A percentile compares a stretch with the other conserved stretches of the same genome.
These are phyloP conservation scores for Peromyscus polionotus DNA, from an alignment of 2,113 vertebrate species.

Conservation along the genomic window DNA sequence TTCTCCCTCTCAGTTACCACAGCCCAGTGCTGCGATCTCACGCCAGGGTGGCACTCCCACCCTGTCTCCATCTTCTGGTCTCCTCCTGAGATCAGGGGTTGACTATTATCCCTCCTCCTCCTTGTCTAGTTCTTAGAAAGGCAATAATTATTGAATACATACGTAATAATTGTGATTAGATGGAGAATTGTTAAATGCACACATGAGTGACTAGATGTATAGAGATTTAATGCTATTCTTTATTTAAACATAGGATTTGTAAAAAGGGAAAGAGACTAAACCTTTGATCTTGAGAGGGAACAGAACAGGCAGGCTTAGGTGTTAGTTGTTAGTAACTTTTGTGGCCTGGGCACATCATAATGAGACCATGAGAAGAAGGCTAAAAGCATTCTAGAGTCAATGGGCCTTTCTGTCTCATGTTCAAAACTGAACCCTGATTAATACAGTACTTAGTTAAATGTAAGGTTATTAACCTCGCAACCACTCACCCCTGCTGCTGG, in stretches of 20 bases:
- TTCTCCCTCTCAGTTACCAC: neutral
- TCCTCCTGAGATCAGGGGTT: neutral
- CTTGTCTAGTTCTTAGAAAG: neutral
- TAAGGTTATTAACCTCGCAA: fast-evolving
- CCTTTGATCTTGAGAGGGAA: neutral
- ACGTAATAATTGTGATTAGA: neutral
- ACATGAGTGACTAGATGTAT: neutral
- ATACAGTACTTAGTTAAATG: neutral
- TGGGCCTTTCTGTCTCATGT: neutral
- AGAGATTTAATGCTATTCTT: neutral
- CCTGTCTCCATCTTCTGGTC: neutral
- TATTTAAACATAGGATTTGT: neutral
- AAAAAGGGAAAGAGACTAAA: neutral
- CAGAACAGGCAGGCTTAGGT: neutral
- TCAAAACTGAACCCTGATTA: neutral
- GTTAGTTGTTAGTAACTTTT: no score
- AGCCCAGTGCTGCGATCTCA: neutral
- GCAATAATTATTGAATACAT: neutral
- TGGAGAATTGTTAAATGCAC: neutral
- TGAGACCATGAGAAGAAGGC: neutral
- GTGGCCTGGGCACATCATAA: neutral
- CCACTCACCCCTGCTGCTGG: fast-evolving
- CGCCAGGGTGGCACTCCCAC: neutral
- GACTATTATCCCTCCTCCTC: neutral
- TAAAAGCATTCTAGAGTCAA: neutral